Evolutionary conservation across 2,113 vertebrate genomes (phyloP), one percentile per base, ranked within the genome.

Genomic region (Cacatua alba): DNA sequence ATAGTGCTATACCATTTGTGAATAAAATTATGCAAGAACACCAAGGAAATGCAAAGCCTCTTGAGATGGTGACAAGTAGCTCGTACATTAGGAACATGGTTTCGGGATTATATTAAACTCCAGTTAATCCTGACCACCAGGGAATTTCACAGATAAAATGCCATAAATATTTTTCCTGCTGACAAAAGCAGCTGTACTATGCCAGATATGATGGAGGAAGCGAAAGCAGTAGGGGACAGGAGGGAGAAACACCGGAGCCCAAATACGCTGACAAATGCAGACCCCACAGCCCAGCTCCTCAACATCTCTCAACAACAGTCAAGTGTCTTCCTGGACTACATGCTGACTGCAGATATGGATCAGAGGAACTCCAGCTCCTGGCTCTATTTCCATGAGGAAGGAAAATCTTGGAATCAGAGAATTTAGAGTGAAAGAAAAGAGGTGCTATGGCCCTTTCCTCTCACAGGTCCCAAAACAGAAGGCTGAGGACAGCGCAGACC

Each of bases 251-350:
- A 46, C 3, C 1, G 0, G 17, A 94, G 23, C 28, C 35, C 21
- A 1, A 1, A 46, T 17, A 28, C 0, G 0, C 15, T 62, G 37
- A 9, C 24, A 55, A 33, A 14, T 1, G 4, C 15, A 9, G 35
- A 70, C 15, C 9, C 23, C 21, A 28, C 8, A 62, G 53, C 21
- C 31, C 0, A 0, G 37, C 7, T 74, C 48, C 37, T 51, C 72
- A 83, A 0, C 25, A 12, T 25, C 29, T 74, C 5, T 0, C 28
- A 82, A 84, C 29, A 60, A 60, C 0, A 1, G 25, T 11, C 33
- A 46, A 16, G 7, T 51, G 24, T 31, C 20, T 37, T 65, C 53
- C 63, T 23, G 29, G 29, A 21, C 69, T 33, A 17, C 0, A 0
- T 7, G 25, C 81, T 53, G 33, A 37, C 26, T 64, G 19, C 43